Evolutionary conservation across 2,888 invertebrate species (phyloP).

Genomic region (Clanis bilineata): DNA sequence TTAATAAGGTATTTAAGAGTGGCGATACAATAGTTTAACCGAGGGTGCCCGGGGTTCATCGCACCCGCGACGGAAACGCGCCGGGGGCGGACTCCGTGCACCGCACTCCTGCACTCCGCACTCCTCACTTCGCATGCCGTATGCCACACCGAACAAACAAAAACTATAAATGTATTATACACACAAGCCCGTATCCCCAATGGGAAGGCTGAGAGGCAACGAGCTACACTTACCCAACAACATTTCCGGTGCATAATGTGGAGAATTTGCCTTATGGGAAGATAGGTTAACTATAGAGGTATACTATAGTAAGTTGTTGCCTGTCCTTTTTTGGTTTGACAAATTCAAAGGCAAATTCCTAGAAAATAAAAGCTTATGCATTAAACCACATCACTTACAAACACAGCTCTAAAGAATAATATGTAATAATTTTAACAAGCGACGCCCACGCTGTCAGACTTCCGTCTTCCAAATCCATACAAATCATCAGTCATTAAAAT

Average conservation of each 20-base stretch:
- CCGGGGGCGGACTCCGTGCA: constrained; percentile 29
- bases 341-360: too few relatives aligned
- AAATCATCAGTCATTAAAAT: too few relatives aligned
- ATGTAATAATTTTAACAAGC: too few relatives aligned
- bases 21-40: constrained; percentile 36
- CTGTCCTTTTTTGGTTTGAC: too few relatives aligned
- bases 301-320: too few relatives aligned
- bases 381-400: too few relatives aligned
- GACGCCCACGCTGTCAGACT: too few relatives aligned
- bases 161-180: constrained; percentile 28
- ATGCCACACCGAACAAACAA: constrained; percentile 37
- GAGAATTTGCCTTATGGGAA: too few relatives aligned
- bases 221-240: not conserved
- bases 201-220: not conserved
- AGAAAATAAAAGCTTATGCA: too few relatives aligned
- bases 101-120: not conserved
- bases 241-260: not conserved
- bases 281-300: not conserved
- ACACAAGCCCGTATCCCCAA: not conserved
- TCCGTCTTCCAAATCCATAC: too few relatives aligned
- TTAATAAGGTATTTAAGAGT: constrained; percentile 47
- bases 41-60: constrained; percentile 35
- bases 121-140: constrained; percentile 21
- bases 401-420: too few relatives aligned
- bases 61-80: constrained; percentile 38